phyloP scores from a whole-genome alignment of 2,797 vertebrate species.

The Propithecus deckenii region DNA sequence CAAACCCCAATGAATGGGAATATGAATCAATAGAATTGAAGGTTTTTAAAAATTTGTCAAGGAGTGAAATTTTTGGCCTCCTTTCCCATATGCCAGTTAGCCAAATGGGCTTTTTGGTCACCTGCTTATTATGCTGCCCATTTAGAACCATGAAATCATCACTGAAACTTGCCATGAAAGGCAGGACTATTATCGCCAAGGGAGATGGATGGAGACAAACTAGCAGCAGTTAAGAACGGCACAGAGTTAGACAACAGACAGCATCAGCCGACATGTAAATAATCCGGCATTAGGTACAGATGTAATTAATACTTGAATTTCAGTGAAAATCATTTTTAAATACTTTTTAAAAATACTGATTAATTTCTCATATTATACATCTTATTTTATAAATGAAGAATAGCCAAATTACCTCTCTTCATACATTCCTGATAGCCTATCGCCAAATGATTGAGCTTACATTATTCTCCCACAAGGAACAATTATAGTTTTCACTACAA shows the following conservation, averaged over 20 bases:
- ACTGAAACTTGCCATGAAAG: neutral
- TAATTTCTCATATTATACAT: neutral
- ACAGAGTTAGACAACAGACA: neutral
- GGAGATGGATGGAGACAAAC: neutral
- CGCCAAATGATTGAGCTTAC: neutral
- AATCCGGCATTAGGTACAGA: neutral
- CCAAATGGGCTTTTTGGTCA: neutral
- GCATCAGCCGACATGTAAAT: neutral
- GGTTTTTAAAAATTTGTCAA: neutral
- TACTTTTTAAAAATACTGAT: neutral
- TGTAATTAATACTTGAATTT: neutral
- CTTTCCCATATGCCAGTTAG: neutral
- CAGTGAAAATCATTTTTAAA: neutral
- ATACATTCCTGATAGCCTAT: neutral
- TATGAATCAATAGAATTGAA: neutral
- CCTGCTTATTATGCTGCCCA: neutral
- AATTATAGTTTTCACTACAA: conserved; percentile 54
- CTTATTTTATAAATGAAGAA: conserved; percentile 31
- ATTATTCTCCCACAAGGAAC: conserved; percentile 23
- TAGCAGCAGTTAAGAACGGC: neutral
- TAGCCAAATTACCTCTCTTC: neutral
- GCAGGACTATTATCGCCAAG: neutral
- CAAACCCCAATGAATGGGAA: neutral
- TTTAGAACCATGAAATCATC: neutral
- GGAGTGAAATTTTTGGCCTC: neutral